Conservation (phyloP, 2,797 vertebrate species). For the Diplodus sargus region DNA sequence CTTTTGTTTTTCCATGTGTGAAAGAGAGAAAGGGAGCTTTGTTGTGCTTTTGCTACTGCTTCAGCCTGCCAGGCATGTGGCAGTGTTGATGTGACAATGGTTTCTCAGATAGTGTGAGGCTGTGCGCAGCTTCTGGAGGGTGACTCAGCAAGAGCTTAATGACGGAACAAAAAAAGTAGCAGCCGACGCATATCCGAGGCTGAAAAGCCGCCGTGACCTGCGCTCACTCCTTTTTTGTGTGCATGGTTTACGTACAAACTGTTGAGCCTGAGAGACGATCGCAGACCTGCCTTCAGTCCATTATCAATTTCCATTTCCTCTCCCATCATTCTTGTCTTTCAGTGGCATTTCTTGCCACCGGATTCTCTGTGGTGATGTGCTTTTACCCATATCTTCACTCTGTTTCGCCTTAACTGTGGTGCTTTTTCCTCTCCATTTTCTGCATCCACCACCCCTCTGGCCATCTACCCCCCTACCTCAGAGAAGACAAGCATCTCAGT, state of each 20-base stretch:
- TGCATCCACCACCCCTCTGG: conserved; percentile 51
- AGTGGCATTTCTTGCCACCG: conserved; percentile 61
- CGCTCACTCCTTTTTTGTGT: conserved; percentile 30
- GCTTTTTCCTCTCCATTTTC: conserved; percentile 66
- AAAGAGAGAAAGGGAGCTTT: conserved; percentile 32
- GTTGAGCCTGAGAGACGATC: conserved; percentile 13
- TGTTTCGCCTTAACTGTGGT: conserved; percentile 49
- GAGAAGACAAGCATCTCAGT: conserved; percentile 72
- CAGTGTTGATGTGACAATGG: conserved; percentile 55
- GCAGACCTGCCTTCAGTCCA: conserved; percentile 52
- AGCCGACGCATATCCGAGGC: conserved; percentile 20
- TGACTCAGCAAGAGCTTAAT: conserved; percentile 70
- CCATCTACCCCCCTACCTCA: conserved; percentile 38
- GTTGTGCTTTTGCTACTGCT: conserved; percentile 37
- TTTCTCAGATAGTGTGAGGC: conserved; percentile 52
- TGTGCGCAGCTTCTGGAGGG: conserved; percentile 42
- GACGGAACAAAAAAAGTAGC: conserved; percentile 50
- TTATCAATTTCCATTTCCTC: conserved; percentile 68
- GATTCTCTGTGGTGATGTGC: conserved; percentile 58
- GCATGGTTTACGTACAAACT: conserved; percentile 36
- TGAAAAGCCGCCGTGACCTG: conserved; percentile 36
- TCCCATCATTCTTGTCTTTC: conserved; percentile 64
- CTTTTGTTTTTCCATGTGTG: conserved; percentile 17
- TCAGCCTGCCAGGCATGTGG: conserved; percentile 53
- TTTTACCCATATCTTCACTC: conserved; percentile 58